These are phyloP conservation scores for Vicugna pacos DNA, from an alignment of 2,113 vertebrate species.

Conservation along the genomic window DNA sequence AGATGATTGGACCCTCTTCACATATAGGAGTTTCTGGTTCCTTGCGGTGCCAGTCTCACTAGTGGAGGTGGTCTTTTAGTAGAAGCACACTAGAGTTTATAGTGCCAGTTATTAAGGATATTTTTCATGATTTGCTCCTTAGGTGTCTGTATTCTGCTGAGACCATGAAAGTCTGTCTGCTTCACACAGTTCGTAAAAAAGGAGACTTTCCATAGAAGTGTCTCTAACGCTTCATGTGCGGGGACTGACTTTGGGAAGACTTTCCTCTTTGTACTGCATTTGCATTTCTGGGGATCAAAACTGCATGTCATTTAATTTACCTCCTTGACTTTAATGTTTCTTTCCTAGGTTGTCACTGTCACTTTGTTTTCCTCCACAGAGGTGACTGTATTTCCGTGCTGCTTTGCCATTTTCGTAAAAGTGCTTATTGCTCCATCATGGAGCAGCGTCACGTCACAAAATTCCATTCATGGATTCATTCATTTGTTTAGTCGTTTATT, in stretches of 20 bases:
- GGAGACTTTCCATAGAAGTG: not conserved
- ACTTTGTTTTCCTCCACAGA: not conserved
- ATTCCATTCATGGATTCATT: constrained; percentile 4
- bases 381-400: not conserved
- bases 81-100: not conserved
- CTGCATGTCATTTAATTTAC: not conserved
- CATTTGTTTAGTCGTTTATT: not conserved
- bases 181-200: not conserved
- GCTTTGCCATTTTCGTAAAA: not conserved
- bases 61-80: not conserved
- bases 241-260: not conserved
- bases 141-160: not conserved
- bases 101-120: not conserved
- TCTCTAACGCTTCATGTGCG: not conserved
- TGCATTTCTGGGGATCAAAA: constrained; percentile 13
- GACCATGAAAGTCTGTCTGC: not conserved
- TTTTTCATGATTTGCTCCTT: constrained; percentile 20
- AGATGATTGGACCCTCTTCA: not conserved
- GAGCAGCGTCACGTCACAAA: not conserved
- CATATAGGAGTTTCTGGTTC: not conserved
- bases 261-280: constrained; percentile 11
- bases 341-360: not conserved
- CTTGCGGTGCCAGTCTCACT: constrained; percentile 41
- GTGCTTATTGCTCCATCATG: not conserved
- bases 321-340: not conserved